Evolutionary conservation across 2,113 vertebrate genomes (phyloP), one percentile per base, ranked within the genome.

Genomic region (Hippocampus comes): DNA sequence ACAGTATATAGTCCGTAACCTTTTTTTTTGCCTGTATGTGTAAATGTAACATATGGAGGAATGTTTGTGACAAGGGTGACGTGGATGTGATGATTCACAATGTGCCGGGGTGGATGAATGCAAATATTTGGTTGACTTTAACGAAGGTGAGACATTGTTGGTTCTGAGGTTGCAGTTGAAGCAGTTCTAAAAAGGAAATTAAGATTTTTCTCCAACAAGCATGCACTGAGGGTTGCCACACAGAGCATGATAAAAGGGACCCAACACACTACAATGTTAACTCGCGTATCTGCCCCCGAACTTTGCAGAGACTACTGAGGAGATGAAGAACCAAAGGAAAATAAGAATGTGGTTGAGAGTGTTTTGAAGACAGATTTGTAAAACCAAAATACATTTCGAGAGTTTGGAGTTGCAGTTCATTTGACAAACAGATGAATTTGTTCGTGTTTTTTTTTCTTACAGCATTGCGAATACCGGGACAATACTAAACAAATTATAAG

Each of bases 61-160:
- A 74, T 38, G 72, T 65, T 34, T 67, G 72, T 78, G 69, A 80
- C 63, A 46, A 17, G 43, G 34, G 63, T 67, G 21, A 46, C 30
- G 41, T 75, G 76, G 66, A 77, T 46, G 78, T 75, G 77, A 68
- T 71, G 82, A 42, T 46, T 73, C 80, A 67, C 48, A 57, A 71
- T 67, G 67, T 49, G 10, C 80, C 53, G 73, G 79, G 73, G 73
- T 73, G 43, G 48, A 59, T 71, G 76, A 76, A 17, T 5, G 43
- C 48, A 53, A 43, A 59, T 25, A 25, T 64, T 64, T 14, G 55
- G 21, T 51, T 42, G 68, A 60, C 46, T 63, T 77, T 41, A 5
- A 41, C 15, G 67, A 30, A 77, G 57, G 68, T 43, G 59, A 46
- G 23, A 43, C 49, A 61, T 23, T 59, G 38, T 72, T 18, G 49